These are phyloP conservation scores for Melolontha melolontha DNA, from an alignment of 2,888 invertebrate species.

Conservation along the genomic window DNA sequence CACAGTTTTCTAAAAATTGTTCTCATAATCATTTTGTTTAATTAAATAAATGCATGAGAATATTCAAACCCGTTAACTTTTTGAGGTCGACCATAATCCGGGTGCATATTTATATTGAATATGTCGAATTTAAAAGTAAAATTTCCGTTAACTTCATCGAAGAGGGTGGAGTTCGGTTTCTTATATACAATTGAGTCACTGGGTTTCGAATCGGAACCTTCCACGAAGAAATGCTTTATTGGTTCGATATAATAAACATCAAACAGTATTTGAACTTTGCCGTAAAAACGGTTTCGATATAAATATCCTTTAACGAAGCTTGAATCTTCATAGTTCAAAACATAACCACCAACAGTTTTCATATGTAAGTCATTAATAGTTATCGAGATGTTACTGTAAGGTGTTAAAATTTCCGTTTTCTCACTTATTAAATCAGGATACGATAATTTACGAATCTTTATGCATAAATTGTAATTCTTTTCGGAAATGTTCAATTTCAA, in stretches of 20 bases:
- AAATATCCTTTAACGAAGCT: conserved; percentile 54
- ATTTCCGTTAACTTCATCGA: conserved; percentile 18
- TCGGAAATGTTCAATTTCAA: conserved; percentile 27
- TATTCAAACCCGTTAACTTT: conserved; percentile 28
- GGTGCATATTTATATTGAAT: conserved; percentile 15
- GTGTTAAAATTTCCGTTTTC: conserved; percentile 34
- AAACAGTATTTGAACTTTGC: conserved; percentile 49
- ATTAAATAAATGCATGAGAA: background rate
- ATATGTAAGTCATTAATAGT: conserved; percentile 26
- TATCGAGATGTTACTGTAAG: conserved; percentile 20
- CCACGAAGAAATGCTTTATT: conserved; percentile 39
- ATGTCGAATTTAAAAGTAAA: conserved; percentile 17
- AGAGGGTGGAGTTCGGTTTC: conserved; percentile 10
- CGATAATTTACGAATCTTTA: conserved; percentile 19
- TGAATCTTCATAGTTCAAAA: conserved; percentile 21
- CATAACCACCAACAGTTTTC: conserved; percentile 38
- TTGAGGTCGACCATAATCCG: conserved; percentile 1
- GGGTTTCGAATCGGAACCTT: background rate
- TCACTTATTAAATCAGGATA: conserved; percentile 34
- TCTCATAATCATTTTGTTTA: background rate
- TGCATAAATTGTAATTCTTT: conserved; percentile 33
- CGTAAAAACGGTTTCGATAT: conserved; percentile 51
- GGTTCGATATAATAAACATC: conserved; percentile 53
- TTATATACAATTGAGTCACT: conserved; percentile 13
- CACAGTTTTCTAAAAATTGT: conserved; percentile 59